These are phyloP conservation scores for Microhierax caerulescens DNA, from an alignment of 2,797 vertebrate genomes.

Conservation along the genomic window DNA sequence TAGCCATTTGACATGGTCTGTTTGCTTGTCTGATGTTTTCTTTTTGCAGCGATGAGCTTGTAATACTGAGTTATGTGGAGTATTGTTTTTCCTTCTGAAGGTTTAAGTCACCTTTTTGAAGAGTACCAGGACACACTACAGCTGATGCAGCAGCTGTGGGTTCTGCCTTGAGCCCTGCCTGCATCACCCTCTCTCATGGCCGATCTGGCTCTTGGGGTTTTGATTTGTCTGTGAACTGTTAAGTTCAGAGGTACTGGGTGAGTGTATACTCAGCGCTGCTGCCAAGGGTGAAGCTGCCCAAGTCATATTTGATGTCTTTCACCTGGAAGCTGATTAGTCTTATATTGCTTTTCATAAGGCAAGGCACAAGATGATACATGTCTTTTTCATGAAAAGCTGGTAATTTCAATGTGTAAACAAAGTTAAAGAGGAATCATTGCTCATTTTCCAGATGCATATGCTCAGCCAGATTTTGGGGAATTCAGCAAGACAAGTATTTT, in stretches of 20 bases:
- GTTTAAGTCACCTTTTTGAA: not conserved
- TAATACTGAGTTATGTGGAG: not conserved
- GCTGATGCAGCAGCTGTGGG: rapidly evolving
- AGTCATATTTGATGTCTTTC: not conserved
- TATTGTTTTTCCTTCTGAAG: not conserved
- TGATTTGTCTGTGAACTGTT: not conserved
- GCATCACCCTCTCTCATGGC: not conserved
- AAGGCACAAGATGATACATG: not conserved
- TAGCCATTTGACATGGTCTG: not conserved
- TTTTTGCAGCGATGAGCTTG: not conserved
- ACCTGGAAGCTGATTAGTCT: not conserved
- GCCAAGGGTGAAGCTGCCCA: not conserved
- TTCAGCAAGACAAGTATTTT: not conserved
- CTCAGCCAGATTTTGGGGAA: not conserved
- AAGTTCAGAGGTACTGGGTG: not conserved
- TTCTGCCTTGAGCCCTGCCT: not conserved
- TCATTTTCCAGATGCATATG: not conserved
- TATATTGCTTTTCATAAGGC: not conserved
- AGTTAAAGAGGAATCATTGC: not conserved
- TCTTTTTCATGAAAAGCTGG: not conserved
- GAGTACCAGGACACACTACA: not conserved
- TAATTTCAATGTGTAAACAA: not conserved
- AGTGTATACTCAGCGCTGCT: not conserved
- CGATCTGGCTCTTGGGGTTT: not conserved
- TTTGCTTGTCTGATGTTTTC: not conserved